Evolutionary conservation across 2,888 invertebrate genomes (phyloP), one percentile per base, ranked within the genome.

Genomic region (Leptinotarsa tumamoca): DNA sequence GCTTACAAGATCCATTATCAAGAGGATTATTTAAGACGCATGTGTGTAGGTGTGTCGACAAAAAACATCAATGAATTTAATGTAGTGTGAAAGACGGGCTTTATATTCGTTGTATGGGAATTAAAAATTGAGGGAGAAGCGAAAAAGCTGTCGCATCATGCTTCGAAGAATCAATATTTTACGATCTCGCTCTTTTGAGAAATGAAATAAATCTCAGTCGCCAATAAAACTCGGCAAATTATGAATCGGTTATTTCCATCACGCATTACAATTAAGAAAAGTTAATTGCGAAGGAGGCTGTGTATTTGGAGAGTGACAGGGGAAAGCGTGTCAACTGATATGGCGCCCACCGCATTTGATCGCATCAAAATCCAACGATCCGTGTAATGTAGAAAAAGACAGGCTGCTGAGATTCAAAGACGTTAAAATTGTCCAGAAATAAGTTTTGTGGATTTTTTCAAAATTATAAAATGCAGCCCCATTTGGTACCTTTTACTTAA

Each of bases 191-290:
- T 79, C 82, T 85, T 84, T 81, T 83, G 84, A 83, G 85, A 85
- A 85, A 82, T 81, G 82, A 85, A 84, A 86, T 85, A 86, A 85
- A 86, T 84, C 81, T 79, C 68, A 67, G 77, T 71, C 76, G 71
- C 71, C 49, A 78, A 78, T 78, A 78, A 79, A 78, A 73, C 70
- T 72, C 70, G 69, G 69, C 69, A 23, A 33, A 49, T 78, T 74
- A 68, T 71, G 68, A 71, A 69, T 71, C 70, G 67, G 73, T 86
- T 86, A 87, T 87, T 87, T 87, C 86, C 87, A 87, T 87, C 82
- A 86, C 86, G 84, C 85, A 87, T 87, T 85, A 85, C 85, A 85
- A 85, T 86, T 85, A 86, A 80, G 77, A 74, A 79, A 74, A 76
- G 81, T 80, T 84, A 84, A 84, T 84, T 83, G 80, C 82, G 54